Evolutionary conservation across 2,888 invertebrate genomes (phyloP).

Genomic region (Argyra leucocephala): DNA sequence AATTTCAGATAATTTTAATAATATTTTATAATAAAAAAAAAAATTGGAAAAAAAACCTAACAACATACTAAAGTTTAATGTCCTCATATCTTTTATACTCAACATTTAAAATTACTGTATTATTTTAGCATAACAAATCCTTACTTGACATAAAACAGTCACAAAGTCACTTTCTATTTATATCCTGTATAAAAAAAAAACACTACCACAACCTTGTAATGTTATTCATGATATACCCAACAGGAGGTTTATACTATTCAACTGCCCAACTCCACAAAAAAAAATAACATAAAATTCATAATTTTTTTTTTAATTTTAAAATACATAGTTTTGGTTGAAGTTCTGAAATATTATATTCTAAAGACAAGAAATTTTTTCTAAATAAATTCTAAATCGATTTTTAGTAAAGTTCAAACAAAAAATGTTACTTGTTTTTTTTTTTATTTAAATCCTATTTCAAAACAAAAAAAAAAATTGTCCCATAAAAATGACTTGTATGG

Average conservation of each 20-base stretch:
- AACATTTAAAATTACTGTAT: neutral
- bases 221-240: neutral
- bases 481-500: conserved; percentile 8
- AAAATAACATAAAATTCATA: neutral
- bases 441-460: neutral
- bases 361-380: neutral
- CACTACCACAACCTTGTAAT: neutral
- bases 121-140: neutral
- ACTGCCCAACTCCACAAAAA: neutral
- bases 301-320: no score
- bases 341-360: neutral
- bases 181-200: neutral
- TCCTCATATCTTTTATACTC: neutral
- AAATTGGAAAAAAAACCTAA: no score
- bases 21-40: no score
- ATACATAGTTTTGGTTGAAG: no score
- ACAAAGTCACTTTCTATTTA: neutral
- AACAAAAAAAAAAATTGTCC: neutral
- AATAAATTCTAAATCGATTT: neutral
- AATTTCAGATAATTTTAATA: no score
- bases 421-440: no score
- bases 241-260: no score
- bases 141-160: neutral
- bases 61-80: neutral
- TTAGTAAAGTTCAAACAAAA: neutral